Evolutionary conservation across 2,888 invertebrate species (phyloP).

Genomic region (Drosophila bunnanda): DNA sequence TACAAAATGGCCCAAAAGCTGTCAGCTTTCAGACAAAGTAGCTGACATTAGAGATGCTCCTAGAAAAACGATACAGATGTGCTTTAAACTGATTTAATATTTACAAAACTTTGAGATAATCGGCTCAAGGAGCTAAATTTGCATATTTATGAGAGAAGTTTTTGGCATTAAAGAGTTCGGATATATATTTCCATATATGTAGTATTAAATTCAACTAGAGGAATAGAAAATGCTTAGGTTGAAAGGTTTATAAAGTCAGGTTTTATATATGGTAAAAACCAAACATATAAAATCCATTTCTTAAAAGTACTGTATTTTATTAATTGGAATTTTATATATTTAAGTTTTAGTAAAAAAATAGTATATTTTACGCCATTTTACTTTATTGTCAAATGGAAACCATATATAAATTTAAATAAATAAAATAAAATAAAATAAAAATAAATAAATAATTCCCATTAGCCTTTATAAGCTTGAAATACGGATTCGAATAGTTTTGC

Average conservation of each 20-base stretch:
- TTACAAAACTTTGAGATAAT: slow-evolving; percentile 10
- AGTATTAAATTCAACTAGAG: no score
- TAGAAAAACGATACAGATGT: not conserved
- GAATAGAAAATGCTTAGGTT: accelerated
- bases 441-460: no score
- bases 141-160: slow-evolving; percentile 8
- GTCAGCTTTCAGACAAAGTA: slow-evolving; percentile 35
- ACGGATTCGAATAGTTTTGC: no score
- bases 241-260: not conserved
- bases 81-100: slow-evolving; percentile 10
- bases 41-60: slow-evolving; percentile 42
- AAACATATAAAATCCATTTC: not conserved
- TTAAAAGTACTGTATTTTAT: not conserved
- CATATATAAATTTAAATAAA: not conserved
- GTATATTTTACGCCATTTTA: not conserved
- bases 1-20: slow-evolving; percentile 44
- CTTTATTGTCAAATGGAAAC: not conserved
- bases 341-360: not conserved
- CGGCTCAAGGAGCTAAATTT: not conserved
- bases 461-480: no score
- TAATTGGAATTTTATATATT: not conserved
- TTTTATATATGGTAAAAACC: not conserved
- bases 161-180: not conserved
- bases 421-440: no score
- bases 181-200: not conserved